Evolutionary conservation across 2,797 vertebrate genomes (phyloP), one percentile per base, ranked within the genome.

Genomic region (Sphenodon punctatus): DNA sequence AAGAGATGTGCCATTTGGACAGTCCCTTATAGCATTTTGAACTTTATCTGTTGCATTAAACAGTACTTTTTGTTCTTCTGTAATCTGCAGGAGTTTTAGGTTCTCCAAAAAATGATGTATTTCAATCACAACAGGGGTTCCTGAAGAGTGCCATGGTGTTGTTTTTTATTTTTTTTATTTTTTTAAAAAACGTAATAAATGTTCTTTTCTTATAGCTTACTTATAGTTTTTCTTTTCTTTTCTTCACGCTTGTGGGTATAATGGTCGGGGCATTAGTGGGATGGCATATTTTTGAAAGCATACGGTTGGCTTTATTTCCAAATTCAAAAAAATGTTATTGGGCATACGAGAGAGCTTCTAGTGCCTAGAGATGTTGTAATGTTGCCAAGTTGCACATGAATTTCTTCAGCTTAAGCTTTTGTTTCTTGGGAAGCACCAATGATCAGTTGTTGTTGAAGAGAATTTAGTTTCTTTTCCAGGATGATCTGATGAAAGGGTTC

Each of bases 31-130:
- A 86, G 36, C 69, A 32, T 80, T 89, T 87, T 86, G 61, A 84
- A 88, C 88, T 85, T 88, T 27, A 53, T 89, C 78, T 75, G 64
- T 85, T 55, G 42, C 80, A 86, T 90, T 76, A 82, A 27, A 80
- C 53, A 48, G 16, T 74, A 55, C 69, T 45, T 86, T 89, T 85
- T 80, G 74, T 82, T 89, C 67, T 81, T 70, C 79, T 84, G n/a
- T 80, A 58, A 51, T 67, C 53, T 71, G 7, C 86, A 15, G 34
- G 66, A 67, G 17, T 73, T 73, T 43, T 27, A 8, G 1, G 3
- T 78, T 60, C 49, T 49, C 77, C 27, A n/a, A 43, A 73, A 86
- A 74, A 63, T 5, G 42, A 2, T 74, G 36, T 23, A 6, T 66
- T 38, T 80, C 30, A 74, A 45, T 53, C 69, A 61, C 69, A 20